Conservation (phyloP, 92 coral and sea anemone species). For the Umimayanthus chanpuru region DNA sequence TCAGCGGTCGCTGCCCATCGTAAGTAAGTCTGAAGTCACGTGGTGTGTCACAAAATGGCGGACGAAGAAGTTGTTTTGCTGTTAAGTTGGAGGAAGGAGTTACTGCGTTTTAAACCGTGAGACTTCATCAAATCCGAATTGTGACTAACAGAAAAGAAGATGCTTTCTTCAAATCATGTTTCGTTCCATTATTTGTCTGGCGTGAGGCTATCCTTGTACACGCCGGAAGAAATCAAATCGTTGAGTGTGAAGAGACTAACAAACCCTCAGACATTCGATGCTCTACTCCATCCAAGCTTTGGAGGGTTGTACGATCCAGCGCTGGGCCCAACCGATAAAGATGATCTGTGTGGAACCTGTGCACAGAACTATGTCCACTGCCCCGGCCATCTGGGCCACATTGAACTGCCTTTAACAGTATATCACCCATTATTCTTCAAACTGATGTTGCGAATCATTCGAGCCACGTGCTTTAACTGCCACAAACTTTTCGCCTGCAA, state of each 20-base stretch:
- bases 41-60: constrained; percentile 39
- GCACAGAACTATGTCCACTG: constrained; percentile 86
- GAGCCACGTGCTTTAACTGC: constrained; percentile 89
- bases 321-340: constrained; percentile 93
- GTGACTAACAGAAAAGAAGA: constrained; percentile 21
- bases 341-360: constrained; percentile 94
- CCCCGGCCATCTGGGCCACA: constrained; percentile 96
- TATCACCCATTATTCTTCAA: constrained; percentile 96
- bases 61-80: background rate
- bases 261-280: constrained; percentile 90
- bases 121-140: background rate
- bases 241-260: constrained; percentile 87
- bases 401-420: constrained; percentile 90
- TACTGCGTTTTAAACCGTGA: background rate
- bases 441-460: constrained; percentile 67
- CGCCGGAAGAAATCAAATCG: constrained; percentile 77
- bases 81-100: background rate
- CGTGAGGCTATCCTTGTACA: constrained; percentile 76
- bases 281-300: constrained; percentile 80
- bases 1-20: constrained; percentile 28
- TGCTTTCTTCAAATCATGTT: constrained; percentile 74
- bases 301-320: constrained; percentile 97
- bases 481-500: constrained; percentile 67
- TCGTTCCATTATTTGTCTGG: constrained; percentile 85
- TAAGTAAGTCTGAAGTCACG: background rate